Conservation (phyloP, 1,140 invertebrate species). For the Oreohelix idahoensis region DNA sequence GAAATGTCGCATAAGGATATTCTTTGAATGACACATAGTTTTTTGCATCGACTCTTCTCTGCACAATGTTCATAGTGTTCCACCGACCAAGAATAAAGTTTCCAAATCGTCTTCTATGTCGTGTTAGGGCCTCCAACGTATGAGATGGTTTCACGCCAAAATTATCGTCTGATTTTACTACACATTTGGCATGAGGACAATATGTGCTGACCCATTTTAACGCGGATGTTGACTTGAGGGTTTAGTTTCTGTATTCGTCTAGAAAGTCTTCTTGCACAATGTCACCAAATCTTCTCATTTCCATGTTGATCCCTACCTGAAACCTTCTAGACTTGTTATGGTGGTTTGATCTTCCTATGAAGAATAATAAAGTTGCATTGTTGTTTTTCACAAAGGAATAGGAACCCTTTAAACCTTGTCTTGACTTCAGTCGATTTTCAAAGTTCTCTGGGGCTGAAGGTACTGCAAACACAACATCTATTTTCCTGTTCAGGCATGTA, state of each 20-base stretch:
- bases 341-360: constrained; percentile 19
- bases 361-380: constrained; percentile 22
- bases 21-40: constrained; percentile 70
- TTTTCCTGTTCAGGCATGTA: background rate
- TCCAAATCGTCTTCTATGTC: constrained; percentile 28
- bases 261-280: constrained; percentile 85
- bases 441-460: constrained; percentile 25
- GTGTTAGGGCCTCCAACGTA: constrained; percentile 74
- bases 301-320: constrained; percentile 59
- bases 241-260: constrained; percentile 87
- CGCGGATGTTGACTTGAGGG: constrained; percentile 88
- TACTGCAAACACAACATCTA: background rate
- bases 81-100: constrained; percentile 59
- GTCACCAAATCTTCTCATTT: constrained; percentile 79
- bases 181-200: constrained; percentile 75
- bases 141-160: constrained; percentile 74
- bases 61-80: constrained; percentile 56
- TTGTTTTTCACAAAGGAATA: background rate
- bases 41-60: constrained; percentile 67
- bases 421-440: background rate
- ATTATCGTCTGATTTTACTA: constrained; percentile 76
- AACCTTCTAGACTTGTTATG: background rate
- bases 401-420: background rate
- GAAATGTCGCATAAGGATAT: constrained; percentile 68
- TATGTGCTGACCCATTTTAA: constrained; percentile 84